Base-by-base conservation (phyloP, 2,797 vertebrate species). In the Phataginus tetradactyla region DNA sequence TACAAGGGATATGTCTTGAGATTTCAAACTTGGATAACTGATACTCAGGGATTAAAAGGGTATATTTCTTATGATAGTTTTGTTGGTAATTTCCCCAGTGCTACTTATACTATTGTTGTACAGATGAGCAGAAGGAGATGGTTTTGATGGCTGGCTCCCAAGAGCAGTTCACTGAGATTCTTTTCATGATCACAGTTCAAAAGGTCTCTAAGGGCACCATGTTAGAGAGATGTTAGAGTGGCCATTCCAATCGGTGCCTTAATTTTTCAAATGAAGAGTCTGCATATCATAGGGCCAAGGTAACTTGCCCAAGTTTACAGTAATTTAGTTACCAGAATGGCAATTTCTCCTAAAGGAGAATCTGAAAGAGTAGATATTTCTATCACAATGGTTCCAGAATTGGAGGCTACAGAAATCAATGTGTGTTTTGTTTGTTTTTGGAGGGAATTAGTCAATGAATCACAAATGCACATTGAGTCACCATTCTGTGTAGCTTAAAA, bases 171-270 rank as follows among this genome's bases (percentile, higher is more conserved):
- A 71, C 10, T 77, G 49, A 39, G 13, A 88, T 37, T 78, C 32
- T 91, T 92, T 75, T 84, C 75, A 77, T 72, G 57, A 87, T 90
- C 83, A 77, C 39, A 27, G 13, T 42, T 74, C 66, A 95, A 96
- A 94, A 27, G 42, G 14, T 45, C 25, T 74, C 51, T 96, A 78
- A 72, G 25, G 80, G 75, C 7, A 66, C 6, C 4, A 29, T 18
- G 15, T 37, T n/a, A 59, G 86, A 91, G 27, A 3, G 10, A 42
- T 42, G n/a, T 93, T 29, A 66, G 42, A 45, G 59, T 7, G 42
- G 55, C 9, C 68, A 84, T 93, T 80, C 51, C 23, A 89, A 79
- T 87, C 29, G 80, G 25, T 4, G 0, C 5, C 74, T 79, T 90
- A 53, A 13, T 86, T 90, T 91, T 78, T 64, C 57, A 57, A 20